phyloP scores from a whole-genome alignment of 2,113 vertebrate species.

The Leptobrachium leishanense region DNA sequence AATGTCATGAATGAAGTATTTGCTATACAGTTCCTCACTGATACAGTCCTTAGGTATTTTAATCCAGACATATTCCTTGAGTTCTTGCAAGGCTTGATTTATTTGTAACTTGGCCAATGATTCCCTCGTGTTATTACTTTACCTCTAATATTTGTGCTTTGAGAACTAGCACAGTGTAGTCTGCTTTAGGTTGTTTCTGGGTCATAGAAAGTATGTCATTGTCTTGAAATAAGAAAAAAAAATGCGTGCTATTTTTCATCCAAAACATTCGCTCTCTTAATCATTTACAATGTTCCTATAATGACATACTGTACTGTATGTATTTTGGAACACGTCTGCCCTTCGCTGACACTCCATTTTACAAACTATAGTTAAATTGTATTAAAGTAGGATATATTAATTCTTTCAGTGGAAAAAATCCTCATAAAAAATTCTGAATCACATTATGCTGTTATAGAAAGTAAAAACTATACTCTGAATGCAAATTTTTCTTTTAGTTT shows the following conservation, averaged over 20 bases:
- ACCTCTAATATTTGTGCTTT: constrained; percentile 48
- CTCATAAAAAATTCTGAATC: not conserved
- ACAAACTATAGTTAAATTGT: constrained; percentile 32
- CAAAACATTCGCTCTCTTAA: constrained; percentile 43
- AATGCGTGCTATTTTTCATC: constrained; percentile 51
- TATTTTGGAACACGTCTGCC: constrained; percentile 51
- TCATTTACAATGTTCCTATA: constrained; percentile 39
- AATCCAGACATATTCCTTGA: constrained; percentile 54
- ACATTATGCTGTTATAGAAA: not conserved
- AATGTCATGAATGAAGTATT: constrained; percentile 51
- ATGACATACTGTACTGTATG: constrained; percentile 45
- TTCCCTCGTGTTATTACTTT: constrained; percentile 54
- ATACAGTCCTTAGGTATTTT: constrained; percentile 39
- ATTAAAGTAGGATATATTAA: constrained; percentile 44
- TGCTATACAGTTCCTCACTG: constrained; percentile 47
- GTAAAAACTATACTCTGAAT: not conserved
- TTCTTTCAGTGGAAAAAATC: constrained; percentile 20
- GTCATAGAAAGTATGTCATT: constrained; percentile 50
- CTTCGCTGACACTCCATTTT: constrained; percentile 47
- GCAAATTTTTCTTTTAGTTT: constrained; percentile 8
- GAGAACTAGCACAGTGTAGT: constrained; percentile 51
- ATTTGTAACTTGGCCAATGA: constrained; percentile 52
- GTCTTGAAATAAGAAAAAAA: constrained; percentile 52
- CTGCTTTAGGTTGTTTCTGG: constrained; percentile 48
- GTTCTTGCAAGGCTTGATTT: constrained; percentile 55